These are phyloP conservation scores for Podarcis muralis DNA, from an alignment of 2,113 vertebrate genomes.

Conservation along the genomic window DNA sequence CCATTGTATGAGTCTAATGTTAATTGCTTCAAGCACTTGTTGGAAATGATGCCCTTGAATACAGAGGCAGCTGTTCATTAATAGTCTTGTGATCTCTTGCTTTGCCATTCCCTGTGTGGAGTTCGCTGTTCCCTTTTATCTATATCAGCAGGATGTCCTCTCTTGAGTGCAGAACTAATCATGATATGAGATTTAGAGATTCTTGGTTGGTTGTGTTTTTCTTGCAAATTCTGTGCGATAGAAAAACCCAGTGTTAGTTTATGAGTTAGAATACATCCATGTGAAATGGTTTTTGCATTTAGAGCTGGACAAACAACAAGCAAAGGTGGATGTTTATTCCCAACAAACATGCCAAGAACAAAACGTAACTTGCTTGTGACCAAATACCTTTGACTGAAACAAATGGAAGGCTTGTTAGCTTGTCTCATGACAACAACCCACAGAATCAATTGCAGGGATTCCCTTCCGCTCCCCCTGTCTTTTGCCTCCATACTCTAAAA, in stretches of 20 bases:
- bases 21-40: neutral
- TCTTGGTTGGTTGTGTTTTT: neutral
- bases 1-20: neutral
- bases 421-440: neutral
- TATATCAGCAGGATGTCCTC: constrained; percentile 5
- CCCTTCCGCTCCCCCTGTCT: neutral
- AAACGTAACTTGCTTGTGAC: neutral
- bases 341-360: neutral
- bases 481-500: too few species aligned
- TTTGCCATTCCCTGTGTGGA: neutral
- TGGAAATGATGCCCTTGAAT: neutral
- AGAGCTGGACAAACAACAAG: neutral
- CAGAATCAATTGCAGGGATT: neutral
- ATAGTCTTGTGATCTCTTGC: neutral
- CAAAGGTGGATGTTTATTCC: neutral
- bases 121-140: neutral
- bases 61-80: neutral
- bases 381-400: neutral
- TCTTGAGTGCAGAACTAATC: neutral
- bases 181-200: constrained; percentile 14
- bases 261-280: neutral
- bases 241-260: neutral
- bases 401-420: neutral
- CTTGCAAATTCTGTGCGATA: neutral
- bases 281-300: constrained; percentile 3